Percentiles rank a stretch among this genome's conserved stretches.
Conservation (phyloP, 2,888 invertebrate genomes). For the Brachypterus glaber region DNA sequence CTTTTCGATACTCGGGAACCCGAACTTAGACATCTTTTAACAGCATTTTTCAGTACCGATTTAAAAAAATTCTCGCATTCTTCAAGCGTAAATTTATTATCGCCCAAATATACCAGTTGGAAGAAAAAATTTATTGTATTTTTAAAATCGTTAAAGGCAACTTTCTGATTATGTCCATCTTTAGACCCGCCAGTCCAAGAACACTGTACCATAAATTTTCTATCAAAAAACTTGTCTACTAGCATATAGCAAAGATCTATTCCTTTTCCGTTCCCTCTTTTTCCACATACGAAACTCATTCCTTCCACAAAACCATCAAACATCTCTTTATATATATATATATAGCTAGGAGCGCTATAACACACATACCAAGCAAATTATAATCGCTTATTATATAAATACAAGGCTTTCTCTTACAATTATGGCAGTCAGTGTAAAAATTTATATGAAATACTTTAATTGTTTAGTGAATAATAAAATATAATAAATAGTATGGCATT, state of each 20-base stretch:
- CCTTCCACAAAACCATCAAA: slow-evolving; percentile 10
- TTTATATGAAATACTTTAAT: no score
- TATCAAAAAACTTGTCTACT: slow-evolving; percentile 16
- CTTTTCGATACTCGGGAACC: no score
- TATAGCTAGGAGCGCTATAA: no score
- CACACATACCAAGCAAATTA: no score
- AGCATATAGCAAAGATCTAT: slow-evolving; percentile 15
- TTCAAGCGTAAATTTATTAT: slow-evolving; percentile 14
- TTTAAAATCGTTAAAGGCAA: slow-evolving; percentile 17
- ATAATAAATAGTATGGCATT: no score
- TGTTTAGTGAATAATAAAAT: no score
- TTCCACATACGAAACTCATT: slow-evolving; percentile 14
- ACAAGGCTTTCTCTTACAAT: no score
- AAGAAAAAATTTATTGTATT: slow-evolving; percentile 17
- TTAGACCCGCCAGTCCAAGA: slow-evolving; percentile 20
- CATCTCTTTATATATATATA: no score
- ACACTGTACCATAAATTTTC: slow-evolving; percentile 18
- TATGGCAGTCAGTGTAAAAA: no score
- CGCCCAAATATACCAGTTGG: slow-evolving; percentile 11
- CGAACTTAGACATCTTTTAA: no score
- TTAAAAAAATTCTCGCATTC: slow-evolving; percentile 19
- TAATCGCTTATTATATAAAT: no score
- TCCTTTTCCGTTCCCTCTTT: slow-evolving; percentile 13
- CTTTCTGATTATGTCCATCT: slow-evolving; percentile 16
- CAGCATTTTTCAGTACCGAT: no score